Conservation (phyloP, 1,140 invertebrate genomes). For the Delia radicum region DNA sequence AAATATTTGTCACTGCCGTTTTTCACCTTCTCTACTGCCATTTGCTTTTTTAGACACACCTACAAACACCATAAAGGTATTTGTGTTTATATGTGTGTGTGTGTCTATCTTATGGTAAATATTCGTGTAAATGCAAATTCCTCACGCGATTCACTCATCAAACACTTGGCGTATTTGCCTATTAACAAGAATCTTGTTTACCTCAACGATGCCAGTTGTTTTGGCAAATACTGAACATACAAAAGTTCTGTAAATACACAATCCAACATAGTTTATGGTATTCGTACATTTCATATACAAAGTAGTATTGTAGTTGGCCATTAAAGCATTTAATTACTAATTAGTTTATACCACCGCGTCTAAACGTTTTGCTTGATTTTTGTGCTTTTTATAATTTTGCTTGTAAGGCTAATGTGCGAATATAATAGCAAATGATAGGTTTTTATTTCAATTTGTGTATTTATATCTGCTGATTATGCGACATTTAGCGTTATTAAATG, state of each 20-base stretch:
- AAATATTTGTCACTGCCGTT: too few species aligned
- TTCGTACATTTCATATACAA: not conserved
- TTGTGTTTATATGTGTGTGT: too few species aligned
- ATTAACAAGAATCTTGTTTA: slow-evolving; percentile 2
- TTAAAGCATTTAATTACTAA: slow-evolving; percentile 5
- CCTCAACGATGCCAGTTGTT: not conserved
- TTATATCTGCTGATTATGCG: not conserved
- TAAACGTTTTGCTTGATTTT: not conserved
- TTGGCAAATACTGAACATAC: too few species aligned
- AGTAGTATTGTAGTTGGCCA: not conserved
- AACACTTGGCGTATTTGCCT: not conserved
- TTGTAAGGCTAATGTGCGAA: not conserved
- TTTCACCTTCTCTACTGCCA: too few species aligned
- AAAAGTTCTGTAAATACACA: too few species aligned
- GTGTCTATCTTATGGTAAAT: not conserved
- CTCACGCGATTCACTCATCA: not conserved
- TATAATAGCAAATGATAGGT: not conserved
- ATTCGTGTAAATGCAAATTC: slow-evolving; percentile 4
- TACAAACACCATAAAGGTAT: not conserved
- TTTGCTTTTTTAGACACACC: too few species aligned
- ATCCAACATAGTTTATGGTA: not conserved
- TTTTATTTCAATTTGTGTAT: not conserved
- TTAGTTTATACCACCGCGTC: not conserved
- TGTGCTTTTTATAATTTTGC: not conserved
- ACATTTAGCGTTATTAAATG: not conserved